These are phyloP conservation scores for Poeciliopsis occidentalis DNA, from an alignment of 2,113 vertebrate species.

Conservation along the genomic window DNA sequence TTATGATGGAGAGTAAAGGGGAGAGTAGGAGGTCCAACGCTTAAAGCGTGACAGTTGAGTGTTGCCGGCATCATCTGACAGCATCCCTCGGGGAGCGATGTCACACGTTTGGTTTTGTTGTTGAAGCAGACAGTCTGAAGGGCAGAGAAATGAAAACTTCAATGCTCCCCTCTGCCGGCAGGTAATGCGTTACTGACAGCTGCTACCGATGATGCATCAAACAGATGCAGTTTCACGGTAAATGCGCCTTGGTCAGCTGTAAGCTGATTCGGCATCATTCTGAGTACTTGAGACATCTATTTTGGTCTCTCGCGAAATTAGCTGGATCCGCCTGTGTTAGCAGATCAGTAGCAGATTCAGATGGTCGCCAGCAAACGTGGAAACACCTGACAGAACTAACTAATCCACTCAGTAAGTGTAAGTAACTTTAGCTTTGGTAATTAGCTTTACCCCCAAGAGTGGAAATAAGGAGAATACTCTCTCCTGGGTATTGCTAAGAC, in stretches of 20 bases:
- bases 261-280: background rate
- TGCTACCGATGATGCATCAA: background rate
- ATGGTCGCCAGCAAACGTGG: no score
- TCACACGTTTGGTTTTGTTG: conserved; percentile 58
- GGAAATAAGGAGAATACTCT: no score
- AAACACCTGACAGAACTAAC: no score
- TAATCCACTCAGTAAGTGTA: no score
- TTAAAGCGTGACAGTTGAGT: conserved; percentile 54
- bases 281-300: background rate
- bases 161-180: background rate
- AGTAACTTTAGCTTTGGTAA: no score
- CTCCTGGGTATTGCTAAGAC: no score
- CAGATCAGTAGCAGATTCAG: no score
- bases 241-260: background rate
- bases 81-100: conserved; percentile 44
- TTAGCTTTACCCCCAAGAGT: no score
- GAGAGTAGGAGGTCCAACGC: conserved; percentile 38
- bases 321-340: background rate
- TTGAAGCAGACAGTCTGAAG: background rate
- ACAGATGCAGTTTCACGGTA: background rate
- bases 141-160: background rate
- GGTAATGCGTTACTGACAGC: background rate
- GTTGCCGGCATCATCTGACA: conserved; percentile 42
- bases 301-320: background rate
- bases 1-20: conserved; percentile 20